These are phyloP conservation scores for Semibalanus balanoides DNA, from an alignment of 1,140 invertebrate species.

Conservation along the genomic window DNA sequence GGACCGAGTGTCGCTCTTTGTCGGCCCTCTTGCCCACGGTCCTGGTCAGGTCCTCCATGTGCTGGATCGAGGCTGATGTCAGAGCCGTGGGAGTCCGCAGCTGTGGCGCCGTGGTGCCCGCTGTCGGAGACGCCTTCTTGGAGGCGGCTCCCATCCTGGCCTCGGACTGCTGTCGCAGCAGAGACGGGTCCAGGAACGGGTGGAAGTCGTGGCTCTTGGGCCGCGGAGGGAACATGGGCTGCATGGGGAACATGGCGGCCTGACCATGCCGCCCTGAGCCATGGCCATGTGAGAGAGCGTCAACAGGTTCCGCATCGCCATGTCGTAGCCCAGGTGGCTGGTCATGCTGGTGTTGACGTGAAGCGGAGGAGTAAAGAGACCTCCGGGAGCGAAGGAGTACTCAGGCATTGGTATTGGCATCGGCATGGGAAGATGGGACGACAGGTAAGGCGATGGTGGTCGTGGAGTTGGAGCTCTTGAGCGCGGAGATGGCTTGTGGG, in stretches of 20 bases:
- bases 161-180: neutral
- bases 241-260: neutral
- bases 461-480: neutral
- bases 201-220: neutral
- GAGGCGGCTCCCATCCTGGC: neutral
- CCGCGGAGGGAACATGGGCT: neutral
- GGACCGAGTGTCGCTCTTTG: neutral
- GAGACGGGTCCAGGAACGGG: neutral
- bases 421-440: neutral
- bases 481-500: neutral
- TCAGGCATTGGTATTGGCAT: neutral
- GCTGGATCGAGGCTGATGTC: neutral
- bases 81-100: neutral
- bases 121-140: neutral
- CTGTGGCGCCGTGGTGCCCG: neutral
- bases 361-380: neutral
- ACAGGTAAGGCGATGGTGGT: neutral
- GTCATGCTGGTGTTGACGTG: neutral
- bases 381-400: neutral
- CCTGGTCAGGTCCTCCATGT: neutral
- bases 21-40: neutral
- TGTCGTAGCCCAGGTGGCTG: neutral
- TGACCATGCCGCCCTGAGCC: neutral
- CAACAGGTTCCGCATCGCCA: neutral
- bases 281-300: neutral